Evolutionary conservation across 2,888 invertebrate species (phyloP), one percentile per base, ranked within the genome.

Genomic region (Trichogramma dendrolimi): DNA sequence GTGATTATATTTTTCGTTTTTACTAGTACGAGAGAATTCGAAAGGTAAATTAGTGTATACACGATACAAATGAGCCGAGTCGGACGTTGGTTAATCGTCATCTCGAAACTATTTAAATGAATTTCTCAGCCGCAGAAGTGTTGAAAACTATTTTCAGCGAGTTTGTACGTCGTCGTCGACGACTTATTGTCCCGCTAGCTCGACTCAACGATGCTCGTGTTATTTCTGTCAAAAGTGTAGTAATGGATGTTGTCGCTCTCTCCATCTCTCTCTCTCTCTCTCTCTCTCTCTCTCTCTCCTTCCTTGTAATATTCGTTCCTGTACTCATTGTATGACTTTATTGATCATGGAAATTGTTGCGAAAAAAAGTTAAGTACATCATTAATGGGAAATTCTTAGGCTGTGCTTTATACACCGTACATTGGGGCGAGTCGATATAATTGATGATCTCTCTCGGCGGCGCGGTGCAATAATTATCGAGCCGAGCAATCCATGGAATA

Each of bases 171-270:
- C 27, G 27, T 27, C 68, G 70, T 72, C 72, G 70, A 67, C 67
- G 67, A 73, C 74, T 75, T 73, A 74, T 74, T 75, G 75, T 75
- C 73, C 27, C 14, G 44, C 54, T 11, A 48, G 6, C 6, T n/a
- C 6, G 10, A 14, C 6, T 14, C 11, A 14, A 48, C 48, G 6
- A 48, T 48, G 7, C 48, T 64, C 67, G 69, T 69, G 76, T 78
- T 78, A 77, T 78, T 78, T 78, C 75, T 73, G 77, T 78, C 76
- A 77, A 78, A 78, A 77, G 75, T 74, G 71, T 75, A 27, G 71
- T 76, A 76, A 74, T 72, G 73, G 71, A 67, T 68, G 71, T 70
- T 68, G 68, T 72, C 61, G 63, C 64, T 60, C 55, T 57, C 49
- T 58, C 48, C 49, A 41, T 40, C 58, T 61, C 58, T 60, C 56